Conservation (phyloP, 2,113 vertebrate genomes). For the Vireo altiloquus region DNA sequence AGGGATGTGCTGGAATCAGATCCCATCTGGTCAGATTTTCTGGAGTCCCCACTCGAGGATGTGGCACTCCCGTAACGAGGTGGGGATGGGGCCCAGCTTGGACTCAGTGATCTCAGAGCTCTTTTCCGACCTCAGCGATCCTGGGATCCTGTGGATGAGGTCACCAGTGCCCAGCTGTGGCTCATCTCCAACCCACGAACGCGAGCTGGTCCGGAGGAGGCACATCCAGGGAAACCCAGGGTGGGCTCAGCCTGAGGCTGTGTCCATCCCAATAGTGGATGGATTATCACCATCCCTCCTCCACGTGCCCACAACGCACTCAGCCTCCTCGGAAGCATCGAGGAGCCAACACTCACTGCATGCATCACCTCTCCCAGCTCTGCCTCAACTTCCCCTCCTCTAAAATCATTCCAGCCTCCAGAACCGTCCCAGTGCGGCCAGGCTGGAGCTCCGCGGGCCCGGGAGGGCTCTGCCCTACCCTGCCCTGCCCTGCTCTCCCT, state of each 20-base stretch:
- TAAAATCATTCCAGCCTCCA: background rate
- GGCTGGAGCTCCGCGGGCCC: background rate
- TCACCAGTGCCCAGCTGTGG: background rate
- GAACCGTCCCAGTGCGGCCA: too few relatives aligned
- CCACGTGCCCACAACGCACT: rapidly evolving
- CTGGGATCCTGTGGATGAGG: background rate
- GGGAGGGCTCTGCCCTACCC: background rate
- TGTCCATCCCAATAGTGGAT: too few relatives aligned
- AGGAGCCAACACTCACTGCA: rapidly evolving
- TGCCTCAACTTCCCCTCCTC: background rate
- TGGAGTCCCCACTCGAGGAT: too few relatives aligned
- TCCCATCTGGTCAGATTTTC: background rate
- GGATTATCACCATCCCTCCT: too few relatives aligned
- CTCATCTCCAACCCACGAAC: rapidly evolving
- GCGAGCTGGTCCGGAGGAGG: rapidly evolving
- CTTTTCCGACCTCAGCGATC: rapidly evolving
- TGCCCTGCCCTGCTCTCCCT: too few relatives aligned
- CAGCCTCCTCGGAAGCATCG: rapidly evolving
- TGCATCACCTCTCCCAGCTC: background rate
- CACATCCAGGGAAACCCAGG: background rate
- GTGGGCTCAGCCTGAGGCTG: rapidly evolving
- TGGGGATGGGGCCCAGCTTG: too few relatives aligned
- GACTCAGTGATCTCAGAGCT: background rate
- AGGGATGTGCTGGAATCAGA: background rate
- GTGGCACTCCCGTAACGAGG: too few relatives aligned